phyloP scores from a whole-genome alignment of 2,113 vertebrate species.

The Lonchura striata region DNA sequence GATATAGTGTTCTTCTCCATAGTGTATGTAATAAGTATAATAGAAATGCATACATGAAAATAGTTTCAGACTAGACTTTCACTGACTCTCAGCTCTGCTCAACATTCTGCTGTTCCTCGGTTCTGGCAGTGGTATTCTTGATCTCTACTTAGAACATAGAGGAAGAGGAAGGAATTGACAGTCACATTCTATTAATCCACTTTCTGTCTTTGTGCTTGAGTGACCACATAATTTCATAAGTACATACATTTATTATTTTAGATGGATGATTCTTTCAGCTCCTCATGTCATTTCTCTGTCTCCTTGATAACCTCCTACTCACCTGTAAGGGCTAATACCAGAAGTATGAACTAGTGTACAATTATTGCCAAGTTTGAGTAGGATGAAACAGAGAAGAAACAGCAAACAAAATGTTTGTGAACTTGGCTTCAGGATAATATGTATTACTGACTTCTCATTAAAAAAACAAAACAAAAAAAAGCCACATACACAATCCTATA shows the following conservation, averaged over 20 bases:
- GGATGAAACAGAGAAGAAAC: background rate
- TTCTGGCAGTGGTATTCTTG: background rate
- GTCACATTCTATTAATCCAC: background rate
- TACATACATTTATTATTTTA: background rate
- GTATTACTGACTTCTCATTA: background rate
- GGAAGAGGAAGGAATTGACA: background rate
- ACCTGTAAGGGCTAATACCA: background rate
- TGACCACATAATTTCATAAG: background rate
- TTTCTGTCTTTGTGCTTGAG: background rate
- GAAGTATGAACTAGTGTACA: background rate
- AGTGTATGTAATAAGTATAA: background rate
- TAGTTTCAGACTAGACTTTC: background rate
- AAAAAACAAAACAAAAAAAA: accelerated
- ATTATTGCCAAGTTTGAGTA: background rate
- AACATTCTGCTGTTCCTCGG: background rate
- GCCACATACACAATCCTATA: background rate
- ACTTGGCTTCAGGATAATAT: background rate
- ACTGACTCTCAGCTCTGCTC: background rate
- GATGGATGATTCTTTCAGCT: background rate
- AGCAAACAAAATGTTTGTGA: background rate
- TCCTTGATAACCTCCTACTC: background rate
- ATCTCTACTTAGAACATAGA: background rate
- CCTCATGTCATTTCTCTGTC: background rate
- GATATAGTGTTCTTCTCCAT: background rate
- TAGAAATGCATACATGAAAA: background rate